Percentiles rank a stretch among this genome's conserved stretches.
phyloP scores from a whole-genome alignment of 2,113 vertebrate genomes.

The Rhombomys opimus region DNA sequence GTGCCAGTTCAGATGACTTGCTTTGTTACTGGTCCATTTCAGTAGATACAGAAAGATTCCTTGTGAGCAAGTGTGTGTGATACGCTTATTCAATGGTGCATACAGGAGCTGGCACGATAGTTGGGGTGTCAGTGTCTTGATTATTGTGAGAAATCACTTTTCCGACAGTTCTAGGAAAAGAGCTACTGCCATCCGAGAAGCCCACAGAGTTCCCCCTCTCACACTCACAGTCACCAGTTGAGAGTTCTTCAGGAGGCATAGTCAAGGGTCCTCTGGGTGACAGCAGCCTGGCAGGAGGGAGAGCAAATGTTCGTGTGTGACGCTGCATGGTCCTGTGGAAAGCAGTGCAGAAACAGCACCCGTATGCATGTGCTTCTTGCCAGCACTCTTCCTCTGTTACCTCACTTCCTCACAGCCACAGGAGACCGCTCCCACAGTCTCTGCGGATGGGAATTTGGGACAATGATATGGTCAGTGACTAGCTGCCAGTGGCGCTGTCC shows the following conservation, averaged over 20 bases:
- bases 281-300: not conserved
- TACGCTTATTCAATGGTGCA: not conserved
- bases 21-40: not conserved
- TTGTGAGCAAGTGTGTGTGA: not conserved
- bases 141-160: conserved; percentile 32
- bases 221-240: not conserved
- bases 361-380: not conserved
- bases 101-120: not conserved
- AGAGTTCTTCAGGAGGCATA: not conserved
- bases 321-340: not conserved
- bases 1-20: not conserved
- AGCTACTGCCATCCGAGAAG: not conserved
- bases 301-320: not conserved
- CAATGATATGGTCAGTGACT: not conserved
- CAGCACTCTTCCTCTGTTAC: not conserved
- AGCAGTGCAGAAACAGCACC: not conserved
- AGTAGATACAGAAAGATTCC: not conserved
- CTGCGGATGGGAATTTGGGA: not conserved
- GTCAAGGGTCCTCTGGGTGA: not conserved
- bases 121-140: not conserved
- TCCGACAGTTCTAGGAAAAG: not conserved
- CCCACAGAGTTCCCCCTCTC: not conserved
- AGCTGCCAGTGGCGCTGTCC: not conserved
- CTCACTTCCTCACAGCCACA: conserved; percentile 26
- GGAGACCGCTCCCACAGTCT: not conserved